Evolutionary conservation across 2,888 invertebrate genomes (phyloP).

Genomic region (Julus scandinavius): DNA sequence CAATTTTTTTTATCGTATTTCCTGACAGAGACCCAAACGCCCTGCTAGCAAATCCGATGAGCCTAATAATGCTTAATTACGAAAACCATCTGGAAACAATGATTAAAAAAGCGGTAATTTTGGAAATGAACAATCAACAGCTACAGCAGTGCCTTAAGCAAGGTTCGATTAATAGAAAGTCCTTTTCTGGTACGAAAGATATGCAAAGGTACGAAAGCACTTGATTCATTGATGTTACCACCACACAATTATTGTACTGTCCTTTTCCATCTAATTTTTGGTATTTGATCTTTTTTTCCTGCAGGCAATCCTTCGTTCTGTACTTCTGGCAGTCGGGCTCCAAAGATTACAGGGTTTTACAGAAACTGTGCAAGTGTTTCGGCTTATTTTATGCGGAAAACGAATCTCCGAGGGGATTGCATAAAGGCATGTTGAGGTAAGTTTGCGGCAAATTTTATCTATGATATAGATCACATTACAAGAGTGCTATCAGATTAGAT

Average conservation of each 20-base stretch:
- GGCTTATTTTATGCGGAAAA: constrained; percentile 47
- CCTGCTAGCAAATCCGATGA: constrained; percentile 42
- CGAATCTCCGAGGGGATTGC: constrained; percentile 53
- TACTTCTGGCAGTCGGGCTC: constrained; percentile 51
- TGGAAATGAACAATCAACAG: constrained; percentile 54
- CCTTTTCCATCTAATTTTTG: not conserved
- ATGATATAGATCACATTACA: not conserved
- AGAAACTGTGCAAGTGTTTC: constrained; percentile 54
- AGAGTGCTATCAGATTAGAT: too few relatives aligned
- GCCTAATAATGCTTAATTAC: constrained; percentile 48
- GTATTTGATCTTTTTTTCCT: not conserved
- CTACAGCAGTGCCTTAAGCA: constrained; percentile 25
- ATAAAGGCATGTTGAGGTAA: constrained; percentile 56
- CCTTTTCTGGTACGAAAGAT: not conserved
- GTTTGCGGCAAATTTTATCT: not conserved
- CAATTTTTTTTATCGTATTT: not conserved
- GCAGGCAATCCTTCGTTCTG: constrained; percentile 53
- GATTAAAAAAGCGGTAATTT: constrained; percentile 47
- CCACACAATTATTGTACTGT: not conserved
- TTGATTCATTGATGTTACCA: not conserved
- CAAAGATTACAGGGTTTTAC: constrained; percentile 43
- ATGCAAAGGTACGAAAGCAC: constrained; percentile 17
- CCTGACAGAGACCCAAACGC: not conserved
- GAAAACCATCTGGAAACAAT: constrained; percentile 48
- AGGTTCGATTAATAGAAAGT: not conserved